Percentiles rank a stretch among this genome's conserved stretches.
These are phyloP conservation scores for Zaprionus capensis DNA, from an alignment of 1,140 invertebrate species.

Conservation along the genomic window DNA sequence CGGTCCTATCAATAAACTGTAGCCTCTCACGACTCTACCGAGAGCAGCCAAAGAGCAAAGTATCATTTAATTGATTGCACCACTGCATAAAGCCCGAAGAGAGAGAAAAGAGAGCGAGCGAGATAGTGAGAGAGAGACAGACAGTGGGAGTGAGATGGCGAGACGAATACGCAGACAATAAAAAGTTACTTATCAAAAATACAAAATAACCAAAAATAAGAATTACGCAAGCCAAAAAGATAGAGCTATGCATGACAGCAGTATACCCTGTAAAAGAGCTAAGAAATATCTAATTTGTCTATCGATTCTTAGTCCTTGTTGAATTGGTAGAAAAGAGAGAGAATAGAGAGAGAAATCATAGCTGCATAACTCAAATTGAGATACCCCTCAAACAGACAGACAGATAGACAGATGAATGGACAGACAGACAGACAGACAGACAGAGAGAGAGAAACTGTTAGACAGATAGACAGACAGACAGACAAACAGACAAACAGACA, in stretches of 20 bases:
- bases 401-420: too few relatives aligned
- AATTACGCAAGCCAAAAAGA: neutral
- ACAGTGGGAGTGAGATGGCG: neutral
- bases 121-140: neutral
- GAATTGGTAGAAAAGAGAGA: too few relatives aligned
- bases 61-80: conserved; percentile 51
- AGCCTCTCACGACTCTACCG: conserved; percentile 10
- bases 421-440: too few relatives aligned
- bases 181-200: conserved; percentile 20
- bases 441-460: too few relatives aligned
- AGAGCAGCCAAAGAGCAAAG: conserved; percentile 23
- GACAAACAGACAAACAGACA: too few relatives aligned
- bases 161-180: neutral
- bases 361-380: too few relatives aligned
- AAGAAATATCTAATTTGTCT: too few relatives aligned
- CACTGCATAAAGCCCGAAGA: conserved; percentile 15
- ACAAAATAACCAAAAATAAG: neutral
- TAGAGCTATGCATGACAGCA: neutral
- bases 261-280: neutral
- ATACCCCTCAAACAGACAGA: too few relatives aligned
- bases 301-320: too few relatives aligned
- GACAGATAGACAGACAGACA: too few relatives aligned
- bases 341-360: too few relatives aligned
- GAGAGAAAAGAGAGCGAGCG: neutral
- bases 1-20: conserved; percentile 41